These are phyloP conservation scores for Gnathonemus echidnorhynchus DNA, from an alignment of 2,113 vertebrate genomes.

Conservation along the genomic window DNA sequence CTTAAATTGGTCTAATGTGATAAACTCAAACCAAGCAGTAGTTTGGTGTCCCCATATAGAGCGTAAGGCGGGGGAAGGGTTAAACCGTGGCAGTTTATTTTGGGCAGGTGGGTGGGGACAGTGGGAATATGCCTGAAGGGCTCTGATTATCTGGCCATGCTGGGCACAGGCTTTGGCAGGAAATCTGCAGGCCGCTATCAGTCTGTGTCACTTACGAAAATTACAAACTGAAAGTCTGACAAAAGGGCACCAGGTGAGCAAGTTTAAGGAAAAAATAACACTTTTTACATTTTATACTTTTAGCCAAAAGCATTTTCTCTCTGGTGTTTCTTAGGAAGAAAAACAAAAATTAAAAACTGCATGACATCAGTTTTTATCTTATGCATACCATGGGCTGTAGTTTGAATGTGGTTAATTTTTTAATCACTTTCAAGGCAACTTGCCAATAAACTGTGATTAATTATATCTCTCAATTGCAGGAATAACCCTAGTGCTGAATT, in stretches of 20 bases:
- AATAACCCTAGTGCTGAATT: conserved; percentile 16
- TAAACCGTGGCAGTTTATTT: conserved; percentile 60
- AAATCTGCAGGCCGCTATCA: conserved; percentile 47
- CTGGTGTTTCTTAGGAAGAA: background rate
- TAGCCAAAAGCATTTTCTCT: background rate
- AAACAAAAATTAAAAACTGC: background rate
- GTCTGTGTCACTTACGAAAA: conserved; percentile 40
- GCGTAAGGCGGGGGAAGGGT: conserved; percentile 42
- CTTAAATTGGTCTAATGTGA: background rate
- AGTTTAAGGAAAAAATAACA: background rate
- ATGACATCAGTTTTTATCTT: background rate
- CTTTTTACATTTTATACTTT: background rate
- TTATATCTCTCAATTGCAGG: conserved; percentile 36
- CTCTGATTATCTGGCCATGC: conserved; percentile 61
- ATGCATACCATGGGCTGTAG: background rate
- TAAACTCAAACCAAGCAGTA: background rate
- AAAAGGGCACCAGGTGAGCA: conserved; percentile 19
- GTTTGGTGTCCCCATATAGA: background rate
- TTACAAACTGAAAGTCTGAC: conserved; percentile 38
- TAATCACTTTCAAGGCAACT: conserved; percentile 41
- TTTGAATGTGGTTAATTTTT: conserved; percentile 30
- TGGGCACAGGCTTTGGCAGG: conserved; percentile 50
- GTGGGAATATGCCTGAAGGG: conserved; percentile 65
- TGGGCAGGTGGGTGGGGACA: conserved; percentile 65
- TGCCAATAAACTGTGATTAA: conserved; percentile 34